Evolutionary conservation across 2,888 invertebrate genomes (phyloP).

Genomic region (Plusia festucae): DNA sequence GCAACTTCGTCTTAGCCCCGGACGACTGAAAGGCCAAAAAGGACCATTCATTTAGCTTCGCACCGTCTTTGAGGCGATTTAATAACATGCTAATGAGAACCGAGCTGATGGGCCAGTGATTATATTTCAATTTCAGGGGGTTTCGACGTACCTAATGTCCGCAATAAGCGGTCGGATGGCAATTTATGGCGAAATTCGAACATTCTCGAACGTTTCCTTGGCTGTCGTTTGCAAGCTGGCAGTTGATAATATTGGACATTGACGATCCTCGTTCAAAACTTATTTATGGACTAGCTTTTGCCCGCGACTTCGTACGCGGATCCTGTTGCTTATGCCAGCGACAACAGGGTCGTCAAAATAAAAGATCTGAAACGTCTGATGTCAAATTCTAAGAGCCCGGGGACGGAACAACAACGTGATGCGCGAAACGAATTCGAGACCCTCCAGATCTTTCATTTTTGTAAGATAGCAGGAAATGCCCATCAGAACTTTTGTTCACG

Average conservation of each 20-base stretch:
- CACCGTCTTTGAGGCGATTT: constrained; percentile 38
- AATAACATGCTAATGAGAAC: constrained; percentile 64
- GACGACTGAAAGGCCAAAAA: background rate
- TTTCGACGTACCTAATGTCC: constrained; percentile 19
- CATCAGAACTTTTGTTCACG: no score
- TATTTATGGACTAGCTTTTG: constrained; percentile 13
- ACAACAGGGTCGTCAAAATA: no score
- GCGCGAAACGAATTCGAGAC: no score
- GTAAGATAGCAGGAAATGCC: no score
- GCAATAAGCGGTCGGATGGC: constrained; percentile 1
- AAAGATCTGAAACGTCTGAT: no score
- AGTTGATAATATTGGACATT: constrained; percentile 23
- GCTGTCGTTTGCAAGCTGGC: constrained; percentile 1
- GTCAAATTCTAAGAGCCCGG: no score
- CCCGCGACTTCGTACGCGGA: no score
- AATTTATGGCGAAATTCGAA: constrained; percentile 28
- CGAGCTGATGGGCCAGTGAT: constrained; percentile 39
- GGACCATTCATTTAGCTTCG: constrained; percentile 24
- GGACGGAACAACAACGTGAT: no score
- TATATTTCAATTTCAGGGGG: constrained; percentile 56
- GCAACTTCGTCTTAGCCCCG: background rate
- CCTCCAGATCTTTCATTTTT: no score
- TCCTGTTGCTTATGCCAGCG: no score
- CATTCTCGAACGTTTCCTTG: constrained; percentile 9
- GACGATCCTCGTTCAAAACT: constrained; percentile 18